Evolutionary conservation across 2,113 vertebrate species (phyloP).

Genomic region (Lagopus muta): DNA sequence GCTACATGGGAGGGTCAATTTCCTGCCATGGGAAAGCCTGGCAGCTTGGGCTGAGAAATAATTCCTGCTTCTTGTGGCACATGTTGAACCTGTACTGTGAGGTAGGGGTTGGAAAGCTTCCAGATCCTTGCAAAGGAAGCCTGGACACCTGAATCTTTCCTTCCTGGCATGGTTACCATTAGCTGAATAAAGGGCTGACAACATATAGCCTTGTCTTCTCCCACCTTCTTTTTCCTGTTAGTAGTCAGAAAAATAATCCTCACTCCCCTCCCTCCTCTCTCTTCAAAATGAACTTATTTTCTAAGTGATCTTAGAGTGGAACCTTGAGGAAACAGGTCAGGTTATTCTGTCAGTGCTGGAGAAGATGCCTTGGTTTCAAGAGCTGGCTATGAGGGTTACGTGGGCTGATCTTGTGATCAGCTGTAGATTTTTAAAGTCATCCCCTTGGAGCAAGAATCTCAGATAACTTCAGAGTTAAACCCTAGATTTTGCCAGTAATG

Average conservation of each 20-base stretch:
- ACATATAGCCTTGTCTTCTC: background rate
- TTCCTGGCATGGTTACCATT: background rate
- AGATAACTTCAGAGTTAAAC: slow-evolving; percentile 5
- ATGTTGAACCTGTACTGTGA: background rate
- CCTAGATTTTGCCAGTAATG: background rate
- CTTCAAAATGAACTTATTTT: background rate
- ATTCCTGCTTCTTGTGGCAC: background rate
- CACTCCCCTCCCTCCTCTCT: too few relatives aligned
- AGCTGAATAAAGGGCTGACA: background rate
- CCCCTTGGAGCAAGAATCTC: slow-evolving; percentile 1
- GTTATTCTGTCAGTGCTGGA: background rate
- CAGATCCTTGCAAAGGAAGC: background rate
- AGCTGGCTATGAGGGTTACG: background rate
- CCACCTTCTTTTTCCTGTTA: background rate
- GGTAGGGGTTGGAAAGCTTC: background rate
- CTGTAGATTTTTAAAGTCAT: slow-evolving; percentile 35
- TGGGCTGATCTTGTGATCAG: slow-evolving; percentile 17
- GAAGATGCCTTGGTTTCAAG: background rate
- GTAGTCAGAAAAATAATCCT: background rate
- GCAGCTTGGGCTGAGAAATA: background rate
- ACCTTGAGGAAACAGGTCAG: background rate
- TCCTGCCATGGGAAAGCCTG: background rate
- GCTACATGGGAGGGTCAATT: background rate
- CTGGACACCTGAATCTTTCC: background rate
- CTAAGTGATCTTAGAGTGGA: background rate